Evolutionary conservation across 1,140 invertebrate species (phyloP), one percentile per base, ranked within the genome.

Genomic region (Trypoxylus dichotomus): DNA sequence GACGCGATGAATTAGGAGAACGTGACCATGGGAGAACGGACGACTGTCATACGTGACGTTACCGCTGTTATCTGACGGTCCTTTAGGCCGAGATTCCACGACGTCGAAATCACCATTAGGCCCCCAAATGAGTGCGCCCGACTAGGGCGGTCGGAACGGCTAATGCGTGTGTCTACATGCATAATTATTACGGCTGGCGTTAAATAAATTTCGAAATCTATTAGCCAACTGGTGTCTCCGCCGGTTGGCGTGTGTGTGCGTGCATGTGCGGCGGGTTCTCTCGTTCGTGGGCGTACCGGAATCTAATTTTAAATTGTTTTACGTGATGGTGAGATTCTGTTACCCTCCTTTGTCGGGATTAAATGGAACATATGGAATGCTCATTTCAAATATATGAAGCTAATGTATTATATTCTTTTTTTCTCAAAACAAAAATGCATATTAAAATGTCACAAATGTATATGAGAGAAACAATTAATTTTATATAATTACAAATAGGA

Each of bases 251-350:
- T n/a, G 19, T 19, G 19, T 54, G 19, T 54, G n/a, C 47, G 43
- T 47, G 43, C 3, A n/a, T 47, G n/a, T n/a, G 10, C 43, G n/a
- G 43, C 13, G 32, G 32, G 32, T 37, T 37, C n/a, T n/a, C n/a
- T 37, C 32, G 32, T 37, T 37, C 32, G 32, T 47, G n/a, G n/a
- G 43, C 43, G 43, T 19, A 15, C 13, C 10, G 47, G 19, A 54
- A 54, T 54, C n/a, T 54, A 54, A 54, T 54, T 54, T 54, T 54
- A 54, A 54, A 54, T n/a, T 54, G 47, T 54, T n/a, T 54, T 54
- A 54, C 47, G 47, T 54, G 47, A 54, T 54, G 47, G n/a, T 6
- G 19, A 2, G 47, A n/a, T 54, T 54, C 47, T 54, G 19, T 15
- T 43, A n/a, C 32, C 32, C 2, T 37, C 32, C 10, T 8, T 37